Evolutionary conservation across 2,797 vertebrate genomes (phyloP), one percentile per base, ranked within the genome.

Genomic region (Halcyon badia): DNA sequence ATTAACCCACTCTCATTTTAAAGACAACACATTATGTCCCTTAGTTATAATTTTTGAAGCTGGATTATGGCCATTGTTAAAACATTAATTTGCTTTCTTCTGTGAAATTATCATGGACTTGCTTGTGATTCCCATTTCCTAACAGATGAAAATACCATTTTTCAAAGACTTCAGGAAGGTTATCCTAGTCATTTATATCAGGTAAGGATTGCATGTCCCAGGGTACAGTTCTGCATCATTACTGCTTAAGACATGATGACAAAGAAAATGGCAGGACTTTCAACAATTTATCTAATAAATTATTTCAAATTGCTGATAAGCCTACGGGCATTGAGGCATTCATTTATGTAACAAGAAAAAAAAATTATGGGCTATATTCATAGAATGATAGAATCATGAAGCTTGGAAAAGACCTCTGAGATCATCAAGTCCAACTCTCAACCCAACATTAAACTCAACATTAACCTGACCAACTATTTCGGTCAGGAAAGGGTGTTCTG

Each of bases 1-100:
- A 90, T 81, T 83, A 90, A 96, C 82, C 70, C 58, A 30, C 26
- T 76, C 42, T 35, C 48, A 54, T 91, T 93, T 93, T 95, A 87
- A 85, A 90, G 42, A 61, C 61, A 91, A 90, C 46, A 72, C 17
- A 82, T 62, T 58, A 81, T 6, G 39, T 65, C 0, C 0, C 44
- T 71, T 89, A 84, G 31, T 12, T 39, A 39, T 64, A 90, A 93
- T 92, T 31, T 31, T 64, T 52, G 88, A 93, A 81, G 41, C 46
- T 57, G 35, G 62, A 94, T 92, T 82, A 94, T 5, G 5, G 21
- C 72, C 46, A 51, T 64, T 88, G 17, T 91, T 94, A 83, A 91
- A 95, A 83, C 19, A 49, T 25, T 75, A 8, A 81, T 71, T 90
- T 91, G 57, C 46, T 86, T 90, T 93, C 75, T 58, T 62, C 24